phyloP scores from a whole-genome alignment of 2,797 vertebrate genomes.

The Lacerta agilis region DNA sequence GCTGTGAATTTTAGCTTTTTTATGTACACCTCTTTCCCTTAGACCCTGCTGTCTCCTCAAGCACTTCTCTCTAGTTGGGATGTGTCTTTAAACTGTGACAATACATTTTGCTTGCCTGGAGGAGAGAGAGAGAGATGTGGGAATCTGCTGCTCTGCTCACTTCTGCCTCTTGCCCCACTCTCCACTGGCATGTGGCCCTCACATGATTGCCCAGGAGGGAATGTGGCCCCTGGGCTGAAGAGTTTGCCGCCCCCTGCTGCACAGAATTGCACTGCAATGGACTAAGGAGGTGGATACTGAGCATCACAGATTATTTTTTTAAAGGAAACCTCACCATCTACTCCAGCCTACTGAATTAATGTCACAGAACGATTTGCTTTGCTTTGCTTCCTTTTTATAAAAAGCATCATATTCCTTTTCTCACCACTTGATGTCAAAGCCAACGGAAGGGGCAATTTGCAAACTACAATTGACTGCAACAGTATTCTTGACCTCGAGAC shows the following conservation, averaged over 20 bases:
- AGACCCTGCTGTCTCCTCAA: no score
- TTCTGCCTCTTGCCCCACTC: no score
- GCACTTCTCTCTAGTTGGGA: no score
- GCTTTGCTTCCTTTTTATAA: background rate
- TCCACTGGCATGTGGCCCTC: no score
- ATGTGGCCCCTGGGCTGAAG: no score
- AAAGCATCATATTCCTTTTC: conserved; percentile 21
- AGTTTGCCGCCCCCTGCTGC: accelerated
- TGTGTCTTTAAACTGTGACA: no score
- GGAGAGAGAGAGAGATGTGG: no score
- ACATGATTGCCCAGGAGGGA: no score
- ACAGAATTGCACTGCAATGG: background rate
- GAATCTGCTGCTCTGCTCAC: no score
- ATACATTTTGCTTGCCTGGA: no score
- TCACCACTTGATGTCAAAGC: background rate
- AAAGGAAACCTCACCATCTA: background rate
- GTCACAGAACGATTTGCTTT: background rate
- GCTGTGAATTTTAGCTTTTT: no score
- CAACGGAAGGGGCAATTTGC: background rate
- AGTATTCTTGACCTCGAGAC: conserved; percentile 31
- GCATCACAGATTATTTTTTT: background rate
- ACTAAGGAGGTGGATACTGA: background rate
- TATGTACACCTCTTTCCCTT: no score
- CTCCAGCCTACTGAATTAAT: conserved; percentile 41
- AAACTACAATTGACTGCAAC: background rate